Base-by-base conservation (phyloP, 2,797 vertebrate genomes). In the Garrulus glandarius region DNA sequence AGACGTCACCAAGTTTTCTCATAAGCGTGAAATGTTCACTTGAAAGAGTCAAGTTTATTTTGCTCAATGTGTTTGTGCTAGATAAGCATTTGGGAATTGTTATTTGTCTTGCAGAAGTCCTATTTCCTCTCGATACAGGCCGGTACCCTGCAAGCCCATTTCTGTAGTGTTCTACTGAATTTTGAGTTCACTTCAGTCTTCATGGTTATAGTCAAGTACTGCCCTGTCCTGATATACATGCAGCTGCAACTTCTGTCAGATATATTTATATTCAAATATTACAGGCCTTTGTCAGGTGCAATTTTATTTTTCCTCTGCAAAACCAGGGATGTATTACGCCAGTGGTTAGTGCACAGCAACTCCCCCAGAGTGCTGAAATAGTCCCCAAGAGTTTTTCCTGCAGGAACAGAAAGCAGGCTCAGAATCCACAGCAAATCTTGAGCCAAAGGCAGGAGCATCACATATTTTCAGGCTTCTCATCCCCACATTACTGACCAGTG, bases 31-130 rank as follows among this genome's bases (percentile, higher is more conserved):
- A 94, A 88, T 3, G 1, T 49, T 95, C 87, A 79, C 34, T 64
- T 50, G 24, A 72, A 88, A 88, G 52, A 92, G 37, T 70, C 64
- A 47, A 68, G 87, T 95, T 95, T 96, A 86, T 95, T 97, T 80
- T 94, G 70, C 68, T 93, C 94, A 72, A 92, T 92, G 83, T 96
- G 93, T 3, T 93, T 84, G 83, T 92, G 77, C 87, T 77, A 96
- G 96, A 97, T 96, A 96, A 96, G 96, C 80, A 82, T 49, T 94
- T 93, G 87, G 77, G 52, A 76, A 82, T 41, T 41, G 55, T 56
- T 88, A n/a, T 84, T 94, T 90, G 74, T 93, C 87, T 90, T 49
- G 67, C 77, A 84, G 36, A 90, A 93, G 67, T 65, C 84, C 87
- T 94, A 85, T 46, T 90, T 88, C 85, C 74, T 60, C 85, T 82